Base-by-base conservation (phyloP, 2,888 invertebrate species). In the Blastobasis lacticolella region DNA sequence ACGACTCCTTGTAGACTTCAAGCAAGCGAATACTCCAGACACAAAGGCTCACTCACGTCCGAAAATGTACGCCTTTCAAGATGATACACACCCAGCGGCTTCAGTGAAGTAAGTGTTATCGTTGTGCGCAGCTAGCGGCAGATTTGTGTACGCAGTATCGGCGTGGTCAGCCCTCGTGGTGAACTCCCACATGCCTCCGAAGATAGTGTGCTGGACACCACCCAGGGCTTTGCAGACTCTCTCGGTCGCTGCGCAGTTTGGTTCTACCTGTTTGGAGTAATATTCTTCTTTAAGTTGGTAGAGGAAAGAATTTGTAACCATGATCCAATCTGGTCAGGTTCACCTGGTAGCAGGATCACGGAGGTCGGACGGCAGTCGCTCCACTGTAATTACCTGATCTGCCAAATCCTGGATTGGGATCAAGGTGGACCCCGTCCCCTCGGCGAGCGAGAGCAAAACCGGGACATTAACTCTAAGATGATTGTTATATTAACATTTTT, bases 81-180 rank as follows among this genome's bases (percentile, higher is more conserved):
- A 2, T 23, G 23, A 46, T 40, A 46, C 56, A 70, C 80, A 91
- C 91, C 95, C 95, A 48, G 93, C 91, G 1, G 94, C 91, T 71
- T 94, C 92, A 49, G 90, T 90, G 60, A 94, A 94, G 67, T 95
- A 96, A 0, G 94, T 94, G 51, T 91, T 93, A 67, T 95, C 95
- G 4, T 92, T 94, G 67, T 96, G 95, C 0, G 92, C 89, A 4
- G 92, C 92, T 0, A 96, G 79, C 10, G 90, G 89, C 4, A 91
- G 78, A 49, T 89, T 91, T 0, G 92, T 91, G 65, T 94, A 95
- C 0, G 95, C 94, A 0, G 93, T 93, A 64, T 95, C 95, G 0
- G 90, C 90, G 60, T 92, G 91, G 5, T 89, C 88, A 8, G 85
- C 73, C 38, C 85, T 74, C 10, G 90, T 89, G 5, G 89, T 89